Base-by-base conservation (phyloP, 1,140 invertebrate species). In the Dendrolimus punctatus region DNA sequence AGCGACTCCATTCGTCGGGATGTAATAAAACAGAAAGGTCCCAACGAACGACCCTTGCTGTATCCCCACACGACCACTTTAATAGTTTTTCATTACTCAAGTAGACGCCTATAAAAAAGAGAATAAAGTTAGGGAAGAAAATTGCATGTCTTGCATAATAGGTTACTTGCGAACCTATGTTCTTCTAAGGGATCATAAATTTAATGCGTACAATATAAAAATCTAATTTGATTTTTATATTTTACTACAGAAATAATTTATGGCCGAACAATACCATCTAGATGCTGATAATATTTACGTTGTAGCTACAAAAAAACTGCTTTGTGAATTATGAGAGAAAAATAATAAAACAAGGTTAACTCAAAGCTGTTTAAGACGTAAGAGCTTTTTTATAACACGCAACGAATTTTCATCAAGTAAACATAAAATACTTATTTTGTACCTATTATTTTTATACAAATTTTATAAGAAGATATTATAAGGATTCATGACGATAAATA, bases 21-120 rank as follows among this genome's bases (percentile, higher is more conserved):
- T 42, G 63, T 59, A 73, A 77, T 85, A 81, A 85, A 85, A 76
- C 49, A 71, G 70, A 66, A 80, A 79, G 80, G 80, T 74, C 70
- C 75, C 72, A 71, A 76, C 23, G 23, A 23, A 23, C 79, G 71
- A 80, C 78, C 76, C 75, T 71, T 66, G 71, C 58, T 73, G 73
- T 73, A 79, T 80, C 73, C 76, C 80, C 81, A 73, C 66, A 65
- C 80, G 64, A 66, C 39, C 66, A 73, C 58, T 81, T 85, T 85
- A 76, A 85, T 85, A 81, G 80, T 85, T 81, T 83, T 85, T 83
- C 81, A 85, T 85, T 85, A 85, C 81, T 85, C 81, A 85, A 85
- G 81, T 81, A 85, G 81, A 85, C 70, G 78, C 52, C 66, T 59
- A 76, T 80, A 83, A 85, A 82, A 81, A 68, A 55, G 57, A 64